These are phyloP conservation scores for Xylota segnis DNA, from an alignment of 2,888 invertebrate species.

Conservation along the genomic window DNA sequence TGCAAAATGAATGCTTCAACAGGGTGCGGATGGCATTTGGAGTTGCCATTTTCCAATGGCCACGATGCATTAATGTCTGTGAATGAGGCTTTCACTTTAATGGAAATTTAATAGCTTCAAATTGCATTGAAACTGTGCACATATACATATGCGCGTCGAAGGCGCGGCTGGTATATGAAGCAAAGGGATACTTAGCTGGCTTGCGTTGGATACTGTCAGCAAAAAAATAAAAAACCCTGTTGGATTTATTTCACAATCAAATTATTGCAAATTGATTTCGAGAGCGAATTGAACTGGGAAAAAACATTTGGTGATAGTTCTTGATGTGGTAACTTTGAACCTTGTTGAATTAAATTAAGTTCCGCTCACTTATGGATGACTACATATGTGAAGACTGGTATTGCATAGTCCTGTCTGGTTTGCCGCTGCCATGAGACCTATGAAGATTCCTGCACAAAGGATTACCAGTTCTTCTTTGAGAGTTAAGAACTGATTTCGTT, in stretches of 20 bases:
- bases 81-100: conserved; percentile 76
- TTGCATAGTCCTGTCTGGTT: too few relatives aligned
- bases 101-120: conserved; percentile 76
- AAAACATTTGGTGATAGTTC: conserved; percentile 43
- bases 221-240: not conserved
- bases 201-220: not conserved
- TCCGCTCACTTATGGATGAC: conserved; percentile 38
- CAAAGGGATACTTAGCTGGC: conserved; percentile 35
- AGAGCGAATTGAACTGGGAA: conserved; percentile 31
- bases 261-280: conserved; percentile 70
- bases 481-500: too few relatives aligned
- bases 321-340: conserved; percentile 20
- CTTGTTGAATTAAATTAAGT: conserved; percentile 30
- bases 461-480: too few relatives aligned
- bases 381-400: too few relatives aligned
- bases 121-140: conserved; percentile 69
- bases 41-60: conserved; percentile 73
- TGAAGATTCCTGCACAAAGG: too few relatives aligned
- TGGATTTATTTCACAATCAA: conserved; percentile 71
- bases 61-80: conserved; percentile 74
- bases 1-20: conserved; percentile 58
- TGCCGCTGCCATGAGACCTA: too few relatives aligned
- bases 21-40: conserved; percentile 72
- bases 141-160: not conserved
- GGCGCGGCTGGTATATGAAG: not conserved